A percentile compares a stretch with the other conserved stretches of the same genome.
These are phyloP conservation scores for Phoenicopterus ruber DNA, from an alignment of 2,113 vertebrate genomes.

Conservation along the genomic window DNA sequence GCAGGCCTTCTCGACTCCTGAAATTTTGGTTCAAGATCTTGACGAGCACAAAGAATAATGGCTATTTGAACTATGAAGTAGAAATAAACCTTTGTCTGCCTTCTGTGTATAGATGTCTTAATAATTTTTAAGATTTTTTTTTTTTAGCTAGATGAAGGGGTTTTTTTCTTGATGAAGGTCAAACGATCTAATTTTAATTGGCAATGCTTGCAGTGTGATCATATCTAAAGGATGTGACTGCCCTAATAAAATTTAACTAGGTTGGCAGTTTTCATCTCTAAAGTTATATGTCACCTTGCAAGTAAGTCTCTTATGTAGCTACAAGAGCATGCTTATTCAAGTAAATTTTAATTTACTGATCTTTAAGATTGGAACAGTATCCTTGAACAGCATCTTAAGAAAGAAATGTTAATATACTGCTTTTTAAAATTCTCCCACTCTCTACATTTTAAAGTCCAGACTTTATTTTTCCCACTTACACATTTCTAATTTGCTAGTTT, in stretches of 20 bases:
- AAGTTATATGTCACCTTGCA: neutral
- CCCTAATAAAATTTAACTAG: constrained; percentile 8
- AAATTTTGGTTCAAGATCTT: neutral
- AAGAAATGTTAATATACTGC: neutral
- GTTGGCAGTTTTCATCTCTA: neutral
- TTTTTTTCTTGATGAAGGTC: neutral
- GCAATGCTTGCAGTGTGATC: neutral
- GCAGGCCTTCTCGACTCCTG: neutral
- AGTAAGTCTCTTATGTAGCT: neutral
- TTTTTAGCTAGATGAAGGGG: neutral
- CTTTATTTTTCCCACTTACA: neutral
- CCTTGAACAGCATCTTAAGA: neutral
- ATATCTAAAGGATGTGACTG: neutral
- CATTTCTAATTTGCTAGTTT: neutral
- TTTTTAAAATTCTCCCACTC: neutral
- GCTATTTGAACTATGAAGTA: neutral
- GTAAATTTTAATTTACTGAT: neutral
- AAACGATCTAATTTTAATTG: constrained; percentile 6
- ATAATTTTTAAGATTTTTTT: neutral
- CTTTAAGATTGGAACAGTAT: neutral
- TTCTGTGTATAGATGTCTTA: neutral
- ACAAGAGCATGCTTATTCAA: neutral
- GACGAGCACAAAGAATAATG: neutral
- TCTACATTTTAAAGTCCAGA: neutral
- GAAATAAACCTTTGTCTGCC: neutral